Evolutionary conservation across 2,113 vertebrate genomes (phyloP).

Genomic region (human): DNA sequence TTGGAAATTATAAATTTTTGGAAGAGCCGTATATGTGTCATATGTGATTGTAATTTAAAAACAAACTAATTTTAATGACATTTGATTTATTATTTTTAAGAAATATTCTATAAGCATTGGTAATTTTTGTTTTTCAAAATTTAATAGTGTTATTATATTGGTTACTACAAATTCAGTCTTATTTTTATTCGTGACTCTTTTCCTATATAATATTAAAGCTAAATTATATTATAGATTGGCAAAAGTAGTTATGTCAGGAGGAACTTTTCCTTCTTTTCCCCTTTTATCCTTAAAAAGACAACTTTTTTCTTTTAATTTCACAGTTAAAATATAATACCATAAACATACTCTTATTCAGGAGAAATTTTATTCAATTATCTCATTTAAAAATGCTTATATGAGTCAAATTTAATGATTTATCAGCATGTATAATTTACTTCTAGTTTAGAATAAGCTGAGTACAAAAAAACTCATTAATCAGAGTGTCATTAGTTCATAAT

Average conservation of each 20-base stretch:
- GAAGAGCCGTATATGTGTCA: not conserved
- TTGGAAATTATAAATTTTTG: not conserved
- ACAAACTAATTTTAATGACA: not conserved
- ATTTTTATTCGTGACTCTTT: slow-evolving; percentile 20
- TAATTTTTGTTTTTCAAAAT: not conserved
- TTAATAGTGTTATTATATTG: not conserved
- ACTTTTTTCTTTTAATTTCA: slow-evolving; percentile 18
- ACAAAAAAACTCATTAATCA: slow-evolving; percentile 40
- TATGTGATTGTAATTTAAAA: not conserved
- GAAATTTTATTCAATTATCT: slow-evolving; percentile 1
- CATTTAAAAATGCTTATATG: slow-evolving; percentile 30
- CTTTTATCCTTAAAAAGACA: slow-evolving; percentile 1
- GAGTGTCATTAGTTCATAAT: slow-evolving; percentile 30
- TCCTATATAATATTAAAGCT: not conserved
- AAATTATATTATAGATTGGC: slow-evolving; percentile 5
- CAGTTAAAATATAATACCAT: not conserved
- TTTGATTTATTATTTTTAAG: slow-evolving; percentile 26
- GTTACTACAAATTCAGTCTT: not conserved
- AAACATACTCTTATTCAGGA: not conserved
- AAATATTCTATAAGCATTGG: not conserved
- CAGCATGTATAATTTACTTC: slow-evolving; percentile 3
- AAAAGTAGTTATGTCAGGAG: not conserved
- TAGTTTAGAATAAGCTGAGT: slow-evolving; percentile 31
- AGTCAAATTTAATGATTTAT: slow-evolving; percentile 30
- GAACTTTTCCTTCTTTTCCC: not conserved